Percentiles rank a stretch among this genome's conserved stretches.
phyloP scores from a whole-genome alignment of 2,888 invertebrate genomes.

The Liopterus haemorrhoidalis region DNA sequence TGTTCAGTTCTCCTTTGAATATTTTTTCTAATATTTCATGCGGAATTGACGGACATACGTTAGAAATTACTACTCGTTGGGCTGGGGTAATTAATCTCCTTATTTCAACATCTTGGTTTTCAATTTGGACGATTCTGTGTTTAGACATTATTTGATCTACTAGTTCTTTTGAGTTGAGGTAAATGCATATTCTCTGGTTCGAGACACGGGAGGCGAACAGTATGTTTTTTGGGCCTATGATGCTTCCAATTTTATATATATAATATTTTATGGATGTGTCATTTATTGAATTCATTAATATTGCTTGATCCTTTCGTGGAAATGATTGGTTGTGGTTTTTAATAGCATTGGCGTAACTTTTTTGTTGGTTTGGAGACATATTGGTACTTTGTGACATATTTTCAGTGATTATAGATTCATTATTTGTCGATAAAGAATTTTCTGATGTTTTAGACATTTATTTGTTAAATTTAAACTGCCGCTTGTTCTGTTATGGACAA shows the following conservation, averaged over 20 bases:
- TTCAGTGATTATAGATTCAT: too few species aligned
- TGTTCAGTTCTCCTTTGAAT: constrained; percentile 23
- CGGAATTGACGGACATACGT: constrained; percentile 31
- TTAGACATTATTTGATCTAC: constrained; percentile 26
- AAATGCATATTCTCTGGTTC: constrained; percentile 30
- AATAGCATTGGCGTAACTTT: too few species aligned
- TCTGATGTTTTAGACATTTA: too few species aligned
- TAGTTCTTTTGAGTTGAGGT: constrained; percentile 20
- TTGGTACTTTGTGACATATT: too few species aligned
- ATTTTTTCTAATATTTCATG: constrained; percentile 23
- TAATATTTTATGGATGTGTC: constrained; percentile 24
- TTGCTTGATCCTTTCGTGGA: too few species aligned
- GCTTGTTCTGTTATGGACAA: too few species aligned
- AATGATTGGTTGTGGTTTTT: too few species aligned
- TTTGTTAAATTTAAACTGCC: too few species aligned
- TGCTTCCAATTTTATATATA: constrained; percentile 13
- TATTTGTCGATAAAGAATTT: too few species aligned
- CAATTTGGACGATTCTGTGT: constrained; percentile 22
- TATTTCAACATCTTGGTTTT: constrained; percentile 14
- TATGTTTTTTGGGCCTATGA: constrained; percentile 20
- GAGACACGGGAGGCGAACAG: constrained; percentile 26
- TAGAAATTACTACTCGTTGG: constrained; percentile 31
- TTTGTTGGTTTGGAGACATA: too few species aligned
- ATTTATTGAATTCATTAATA: too few species aligned
- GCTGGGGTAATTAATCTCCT: constrained; percentile 28